Evolutionary conservation across 2,797 vertebrate genomes (phyloP).

Genomic region (Sebastes steindachneri): DNA sequence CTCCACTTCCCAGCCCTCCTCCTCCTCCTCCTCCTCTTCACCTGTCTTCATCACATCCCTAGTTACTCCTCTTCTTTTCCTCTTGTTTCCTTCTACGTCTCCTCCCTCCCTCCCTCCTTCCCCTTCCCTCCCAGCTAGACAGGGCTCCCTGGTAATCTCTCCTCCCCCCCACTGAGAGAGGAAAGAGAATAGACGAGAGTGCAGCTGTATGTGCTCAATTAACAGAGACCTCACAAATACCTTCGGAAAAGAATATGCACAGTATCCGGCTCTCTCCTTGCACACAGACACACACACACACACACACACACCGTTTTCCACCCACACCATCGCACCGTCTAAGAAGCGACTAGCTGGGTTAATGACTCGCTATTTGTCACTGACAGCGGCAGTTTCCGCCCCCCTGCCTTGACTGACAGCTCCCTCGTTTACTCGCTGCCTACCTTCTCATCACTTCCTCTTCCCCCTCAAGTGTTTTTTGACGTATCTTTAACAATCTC

Average conservation of each 20-base stretch:
- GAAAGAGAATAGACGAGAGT: slow-evolving; percentile 52
- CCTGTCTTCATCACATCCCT: slow-evolving; percentile 17
- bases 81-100: slow-evolving; percentile 5
- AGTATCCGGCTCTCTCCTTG: slow-evolving; percentile 15
- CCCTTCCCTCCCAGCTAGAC: slow-evolving; percentile 40
- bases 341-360: slow-evolving; percentile 76
- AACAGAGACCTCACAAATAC: slow-evolving; percentile 68
- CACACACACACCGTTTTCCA: slow-evolving; percentile 27
- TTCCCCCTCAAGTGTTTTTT: slow-evolving; percentile 46
- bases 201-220: slow-evolving; percentile 66
- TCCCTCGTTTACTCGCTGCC: slow-evolving; percentile 63
- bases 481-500: slow-evolving; percentile 46
- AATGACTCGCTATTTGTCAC: slow-evolving; percentile 85
- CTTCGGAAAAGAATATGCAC: slow-evolving; percentile 29
- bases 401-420: slow-evolving; percentile 76
- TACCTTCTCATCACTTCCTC: slow-evolving; percentile 52
- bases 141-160: slow-evolving; percentile 56
- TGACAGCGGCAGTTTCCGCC: slow-evolving; percentile 72
- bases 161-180: slow-evolving; percentile 44
- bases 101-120: slow-evolving; percentile 34
- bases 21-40: slow-evolving; percentile 17
- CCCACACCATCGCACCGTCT: slow-evolving; percentile 42
- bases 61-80: neutral
- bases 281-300: slow-evolving; percentile 14
- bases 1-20: neutral